Evolutionary conservation across 2,113 vertebrate genomes (phyloP), one percentile per base, ranked within the genome.

Genomic region (Oxyura jamaicensis): DNA sequence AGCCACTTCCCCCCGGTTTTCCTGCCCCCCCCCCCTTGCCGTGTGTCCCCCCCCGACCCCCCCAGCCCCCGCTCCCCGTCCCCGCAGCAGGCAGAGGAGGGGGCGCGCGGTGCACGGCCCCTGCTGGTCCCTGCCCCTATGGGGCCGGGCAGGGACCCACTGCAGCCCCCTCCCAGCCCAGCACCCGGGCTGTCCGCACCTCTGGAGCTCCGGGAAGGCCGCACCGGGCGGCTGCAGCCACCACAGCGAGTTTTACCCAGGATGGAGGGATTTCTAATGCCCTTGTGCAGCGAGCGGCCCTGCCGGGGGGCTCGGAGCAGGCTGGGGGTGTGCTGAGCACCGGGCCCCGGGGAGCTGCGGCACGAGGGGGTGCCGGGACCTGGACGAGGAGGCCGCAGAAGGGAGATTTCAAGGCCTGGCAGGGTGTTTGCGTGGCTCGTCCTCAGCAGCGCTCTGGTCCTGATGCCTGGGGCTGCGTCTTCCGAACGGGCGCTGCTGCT

Each of bases 1-100:
- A 96, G 94, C 86, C 19, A 29, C 91, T 94, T 77, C 82, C 91
- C 83, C 69, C 94, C 44, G 81, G 9, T 56, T 35, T 50, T 52
- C 71, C 60, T 90, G 67, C 19, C 76, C 67, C 46, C 41, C 56
- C 55, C 53, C 21, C n/a, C n/a, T n/a, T n/a, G 21, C 10, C 46
- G 21, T 48, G 19, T 46, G 44, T 10, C 9, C 11, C 17, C 31
- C n/a, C 56, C 35, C 53, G 10, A 48, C 44, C 26, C 33, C 7
- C 5, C n/a, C 22, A 46, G n/a, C 20, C 35, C 35, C 36, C 8
- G 26, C 20, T 44, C 26, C 42, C n/a, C 10, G 74, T 33, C 55
- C 29, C n/a, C 41, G 8, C 50, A 36, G 50, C 50, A 13, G 28
- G 39, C 14, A 18, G 41, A 35, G 73, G 55, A 10, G 55, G 55